Conservation (phyloP, 2,113 vertebrate species). For the Tenebrosternarchus preto region DNA sequence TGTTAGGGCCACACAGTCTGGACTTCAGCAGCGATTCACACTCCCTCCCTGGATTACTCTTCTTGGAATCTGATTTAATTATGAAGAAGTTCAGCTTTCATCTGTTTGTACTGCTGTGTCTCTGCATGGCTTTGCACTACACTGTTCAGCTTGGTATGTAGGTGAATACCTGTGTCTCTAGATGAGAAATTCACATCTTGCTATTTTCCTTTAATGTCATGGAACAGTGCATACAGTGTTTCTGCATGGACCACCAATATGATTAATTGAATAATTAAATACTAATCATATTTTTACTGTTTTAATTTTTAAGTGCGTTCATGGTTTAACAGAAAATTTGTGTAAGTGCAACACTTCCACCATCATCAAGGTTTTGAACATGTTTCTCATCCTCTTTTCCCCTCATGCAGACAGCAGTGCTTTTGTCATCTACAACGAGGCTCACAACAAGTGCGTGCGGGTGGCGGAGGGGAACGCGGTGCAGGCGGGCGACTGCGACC, state of each 20-base stretch:
- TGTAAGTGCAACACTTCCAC: too few relatives aligned
- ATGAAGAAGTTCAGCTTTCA: conserved; percentile 29
- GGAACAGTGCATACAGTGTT: too few relatives aligned
- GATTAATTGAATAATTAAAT: too few relatives aligned
- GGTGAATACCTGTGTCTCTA: background rate
- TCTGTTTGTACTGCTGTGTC: conserved; percentile 35
- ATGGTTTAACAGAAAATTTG: too few relatives aligned
- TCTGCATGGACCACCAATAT: too few relatives aligned
- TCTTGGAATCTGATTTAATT: conserved; percentile 19
- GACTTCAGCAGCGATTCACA: background rate
- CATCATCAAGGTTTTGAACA: too few relatives aligned
- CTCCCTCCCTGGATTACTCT: conserved; percentile 7
- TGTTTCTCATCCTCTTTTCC: background rate
- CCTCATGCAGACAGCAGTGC: conserved; percentile 75
- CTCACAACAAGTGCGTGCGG: conserved; percentile 85
- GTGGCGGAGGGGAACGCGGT: conserved; percentile 70
- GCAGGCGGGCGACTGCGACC: conserved; percentile 72
- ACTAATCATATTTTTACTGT: too few relatives aligned
- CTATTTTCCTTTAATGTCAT: background rate
- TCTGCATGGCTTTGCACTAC: conserved; percentile 30
- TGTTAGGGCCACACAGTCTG: conserved; percentile 10
- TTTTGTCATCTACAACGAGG: conserved; percentile 90
- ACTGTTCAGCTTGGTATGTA: conserved; percentile 48
- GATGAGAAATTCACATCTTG: background rate
- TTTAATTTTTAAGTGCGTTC: too few relatives aligned